Conservation (phyloP, 2,888 invertebrate genomes). For the Philereme transversata region DNA sequence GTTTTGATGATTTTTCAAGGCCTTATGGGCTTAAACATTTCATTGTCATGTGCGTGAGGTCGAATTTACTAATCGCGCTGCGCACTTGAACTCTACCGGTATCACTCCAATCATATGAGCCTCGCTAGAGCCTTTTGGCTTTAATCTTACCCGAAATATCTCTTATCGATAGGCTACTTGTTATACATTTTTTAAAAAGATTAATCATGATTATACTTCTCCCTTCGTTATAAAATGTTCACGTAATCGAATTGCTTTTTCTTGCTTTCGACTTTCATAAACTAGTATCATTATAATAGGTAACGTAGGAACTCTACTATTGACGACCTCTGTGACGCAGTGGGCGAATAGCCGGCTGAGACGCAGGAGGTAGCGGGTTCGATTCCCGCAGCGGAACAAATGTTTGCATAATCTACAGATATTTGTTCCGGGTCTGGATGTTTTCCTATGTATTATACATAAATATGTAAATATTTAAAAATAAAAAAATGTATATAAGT, state of each 20-base stretch:
- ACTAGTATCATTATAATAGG: background rate
- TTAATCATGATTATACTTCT: slow-evolving; percentile 42
- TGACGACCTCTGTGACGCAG: too few species aligned
- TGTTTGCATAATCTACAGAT: too few species aligned
- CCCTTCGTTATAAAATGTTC: too few species aligned
- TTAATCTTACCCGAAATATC: slow-evolving; percentile 19
- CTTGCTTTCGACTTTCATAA: too few species aligned
- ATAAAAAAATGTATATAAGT: too few species aligned
- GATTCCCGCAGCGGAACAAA: too few species aligned
- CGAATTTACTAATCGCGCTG: slow-evolving; percentile 51
- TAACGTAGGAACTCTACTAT: background rate
- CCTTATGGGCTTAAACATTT: slow-evolving; percentile 49
- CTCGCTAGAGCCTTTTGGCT: slow-evolving; percentile 8
- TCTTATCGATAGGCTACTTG: slow-evolving; percentile 31
- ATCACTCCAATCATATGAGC: slow-evolving; percentile 59
- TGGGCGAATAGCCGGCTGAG: too few species aligned
- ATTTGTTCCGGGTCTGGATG: too few species aligned
- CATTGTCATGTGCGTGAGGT: slow-evolving; percentile 30
- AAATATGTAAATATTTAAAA: too few species aligned
- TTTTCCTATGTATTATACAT: too few species aligned
- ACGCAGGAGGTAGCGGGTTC: too few species aligned
- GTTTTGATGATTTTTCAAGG: slow-evolving; percentile 44
- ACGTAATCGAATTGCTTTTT: too few species aligned
- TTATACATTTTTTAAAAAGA: slow-evolving; percentile 44
- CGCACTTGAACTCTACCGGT: slow-evolving; percentile 46